Base-by-base conservation (phyloP, 2,113 vertebrate genomes). In the Grallaria varia region DNA sequence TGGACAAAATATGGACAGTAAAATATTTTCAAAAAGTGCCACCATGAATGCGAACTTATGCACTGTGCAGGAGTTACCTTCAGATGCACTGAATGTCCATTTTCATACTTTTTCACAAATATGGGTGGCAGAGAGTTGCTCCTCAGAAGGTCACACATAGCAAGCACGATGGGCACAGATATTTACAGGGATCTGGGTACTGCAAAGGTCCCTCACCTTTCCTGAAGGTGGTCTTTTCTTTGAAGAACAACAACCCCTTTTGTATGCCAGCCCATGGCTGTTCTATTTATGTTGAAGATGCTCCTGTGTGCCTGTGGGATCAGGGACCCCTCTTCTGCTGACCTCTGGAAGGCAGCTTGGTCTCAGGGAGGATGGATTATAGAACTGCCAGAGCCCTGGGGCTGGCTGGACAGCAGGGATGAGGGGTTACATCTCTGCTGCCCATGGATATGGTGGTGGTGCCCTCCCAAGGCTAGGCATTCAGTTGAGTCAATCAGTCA, bases 301-400 rank as follows among this genome's bases (percentile, higher is more conserved):
- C 35, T 45, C 6, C 40, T 40, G 0, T 42, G 42, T 1, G 8
- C 23, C 22, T 63, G 31, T 59, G 33, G 73, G 14, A 23, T 55
- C n/a, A 52, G 25, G 25, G 33, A 56, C 31, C 28, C 4, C 12
- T 42, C 40, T 73, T 23, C 22, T 66, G 21, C 7, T 16, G 30
- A 5, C 4, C 2, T 3, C 8, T 13, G 2, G 28, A 53, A 64
- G 19, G 37, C 19, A 81, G 21, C 8, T 62, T 37, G 9, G 14
- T 78, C 55, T 66, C 27, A 27, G 12, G 4, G 5, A 1, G 17
- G 1, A 2, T 52, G 49, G 30, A 35, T 14, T 1, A 0, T 2
- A 2, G 59, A 55, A 47, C 18, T 50, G 2, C 21, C 49, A 81
- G 60, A 74, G 30, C 33, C 19, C 35, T 1, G 1, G 60, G 24